Base-by-base conservation (phyloP, 2,113 vertebrate genomes). In the Cyanocitta stelleri region DNA sequence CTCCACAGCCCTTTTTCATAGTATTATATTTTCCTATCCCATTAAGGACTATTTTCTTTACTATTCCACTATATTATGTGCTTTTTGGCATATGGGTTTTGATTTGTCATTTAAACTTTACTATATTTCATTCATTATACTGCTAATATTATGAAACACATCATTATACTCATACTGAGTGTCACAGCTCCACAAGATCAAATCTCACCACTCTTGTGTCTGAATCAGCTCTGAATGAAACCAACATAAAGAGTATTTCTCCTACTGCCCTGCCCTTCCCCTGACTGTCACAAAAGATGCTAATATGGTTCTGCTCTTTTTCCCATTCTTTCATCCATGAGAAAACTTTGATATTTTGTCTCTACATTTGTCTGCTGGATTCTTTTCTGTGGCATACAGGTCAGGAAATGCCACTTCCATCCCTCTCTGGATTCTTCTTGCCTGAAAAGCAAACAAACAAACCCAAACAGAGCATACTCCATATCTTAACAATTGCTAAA, bases 111-210 rank as follows among this genome's bases (percentile, higher is more conserved):
- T 96, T 94, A 55, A 96, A 83, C 32, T 74, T 83, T 73, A 93
- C 49, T 67, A 30, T 30, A n/a, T 93, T 94, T 92, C 0, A 0
- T 83, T 85, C 52, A 90, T 90, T 89, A 89, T 76, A 35, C 61
- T 89, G 48, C n/a, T 94, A 94, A 97, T 89, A 59, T 97, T 97
- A 96, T 95, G 95, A 97, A 97, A 97, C 95, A 97, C 95, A 48
- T 97, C 94, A 89, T 96, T 96, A 96, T 71, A 64, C 43, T 93
- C 56, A 62, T 67, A 56, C 35, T 35, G 43, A 86, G 20, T 49
- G 24, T 92, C 56, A 61, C 79, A 92, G 62, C 37, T 91, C 81
- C 0, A 6, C 22, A 41, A 74, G 59, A 87, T 80, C 59, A 85
- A 87, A 80, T 96, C 84, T 96, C 86, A 64, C 71, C 46, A 56